Conservation (phyloP, 2,113 vertebrate species). For the Rhegmatorhina hoffmannsi region DNA sequence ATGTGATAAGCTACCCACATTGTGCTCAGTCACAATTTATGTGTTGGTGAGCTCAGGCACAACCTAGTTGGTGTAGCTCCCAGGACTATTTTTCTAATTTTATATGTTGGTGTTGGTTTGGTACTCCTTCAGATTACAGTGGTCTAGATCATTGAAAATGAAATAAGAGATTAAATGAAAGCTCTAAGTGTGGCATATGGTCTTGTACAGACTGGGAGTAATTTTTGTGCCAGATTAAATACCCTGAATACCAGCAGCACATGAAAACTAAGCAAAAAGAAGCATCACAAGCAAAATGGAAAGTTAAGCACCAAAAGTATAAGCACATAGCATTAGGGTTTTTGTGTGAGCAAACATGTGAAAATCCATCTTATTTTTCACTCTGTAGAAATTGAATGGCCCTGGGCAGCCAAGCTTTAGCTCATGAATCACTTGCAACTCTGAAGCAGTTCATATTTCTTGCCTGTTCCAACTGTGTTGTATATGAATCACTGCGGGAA, state of each 20-base stretch:
- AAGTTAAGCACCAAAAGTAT: background rate
- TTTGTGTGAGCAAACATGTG: background rate
- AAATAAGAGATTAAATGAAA: conserved; percentile 18
- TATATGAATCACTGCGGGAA: background rate
- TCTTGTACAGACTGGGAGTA: background rate
- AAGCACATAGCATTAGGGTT: background rate
- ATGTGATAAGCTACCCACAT: background rate
- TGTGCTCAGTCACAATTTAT: background rate
- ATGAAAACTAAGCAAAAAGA: background rate
- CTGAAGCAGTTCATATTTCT: background rate
- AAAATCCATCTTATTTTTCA: background rate
- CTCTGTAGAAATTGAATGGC: background rate
- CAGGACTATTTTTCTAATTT: background rate
- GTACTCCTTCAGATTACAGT: background rate
- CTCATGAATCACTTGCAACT: background rate
- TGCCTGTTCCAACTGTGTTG: background rate
- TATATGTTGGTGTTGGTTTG: background rate
- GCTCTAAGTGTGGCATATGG: background rate
- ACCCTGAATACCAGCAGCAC: background rate
- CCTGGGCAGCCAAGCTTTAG: background rate
- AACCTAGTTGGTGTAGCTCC: background rate
- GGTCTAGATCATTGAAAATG: background rate
- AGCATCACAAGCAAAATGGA: background rate
- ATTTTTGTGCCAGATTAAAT: conserved; percentile 14
- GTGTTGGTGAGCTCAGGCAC: background rate